Percentiles rank a stretch among this genome's conserved stretches.
Evolutionary conservation across 2,888 invertebrate genomes (phyloP).

Genomic region (Megaustenia siamemsis): DNA sequence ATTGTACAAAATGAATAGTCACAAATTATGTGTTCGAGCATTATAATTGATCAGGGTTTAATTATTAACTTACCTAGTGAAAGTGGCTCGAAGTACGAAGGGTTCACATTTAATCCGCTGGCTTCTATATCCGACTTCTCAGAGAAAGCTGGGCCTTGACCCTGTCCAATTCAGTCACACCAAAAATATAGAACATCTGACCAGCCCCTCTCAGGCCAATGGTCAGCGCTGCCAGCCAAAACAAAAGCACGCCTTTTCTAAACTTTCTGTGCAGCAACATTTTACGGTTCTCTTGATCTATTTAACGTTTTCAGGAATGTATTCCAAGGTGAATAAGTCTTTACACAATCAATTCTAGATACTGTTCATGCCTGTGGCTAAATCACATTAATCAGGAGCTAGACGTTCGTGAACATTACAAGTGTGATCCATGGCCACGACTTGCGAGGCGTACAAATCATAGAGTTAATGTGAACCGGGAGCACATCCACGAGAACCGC

Average conservation of each 20-base stretch:
- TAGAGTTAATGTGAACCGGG: not conserved
- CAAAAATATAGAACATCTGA: conserved; percentile 23
- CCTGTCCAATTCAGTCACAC: not conserved
- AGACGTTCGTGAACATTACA: not conserved
- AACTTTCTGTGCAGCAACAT: conserved; percentile 19
- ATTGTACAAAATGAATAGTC: too few relatives aligned
- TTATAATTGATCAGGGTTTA: too few relatives aligned
- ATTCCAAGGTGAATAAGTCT: too few relatives aligned
- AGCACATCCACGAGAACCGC: not conserved
- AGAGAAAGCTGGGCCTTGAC: not conserved
- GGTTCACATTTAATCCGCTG: not conserved
- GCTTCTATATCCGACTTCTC: not conserved
- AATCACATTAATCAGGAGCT: not conserved
- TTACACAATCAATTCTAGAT: not conserved
- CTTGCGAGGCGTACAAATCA: not conserved
- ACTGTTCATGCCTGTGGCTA: not conserved
- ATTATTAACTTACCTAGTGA: conserved; percentile 23
- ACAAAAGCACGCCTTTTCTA: conserved; percentile 2
- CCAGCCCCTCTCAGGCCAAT: conserved; percentile 45
- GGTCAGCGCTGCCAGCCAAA: conserved; percentile 42
- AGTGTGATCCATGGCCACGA: not conserved
- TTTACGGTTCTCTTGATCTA: not conserved
- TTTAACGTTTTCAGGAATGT: not conserved
- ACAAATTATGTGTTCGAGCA: too few relatives aligned
- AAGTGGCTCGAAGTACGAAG: not conserved